phyloP scores from a whole-genome alignment of 1,140 invertebrate species.

The Atta cephalotes region DNA sequence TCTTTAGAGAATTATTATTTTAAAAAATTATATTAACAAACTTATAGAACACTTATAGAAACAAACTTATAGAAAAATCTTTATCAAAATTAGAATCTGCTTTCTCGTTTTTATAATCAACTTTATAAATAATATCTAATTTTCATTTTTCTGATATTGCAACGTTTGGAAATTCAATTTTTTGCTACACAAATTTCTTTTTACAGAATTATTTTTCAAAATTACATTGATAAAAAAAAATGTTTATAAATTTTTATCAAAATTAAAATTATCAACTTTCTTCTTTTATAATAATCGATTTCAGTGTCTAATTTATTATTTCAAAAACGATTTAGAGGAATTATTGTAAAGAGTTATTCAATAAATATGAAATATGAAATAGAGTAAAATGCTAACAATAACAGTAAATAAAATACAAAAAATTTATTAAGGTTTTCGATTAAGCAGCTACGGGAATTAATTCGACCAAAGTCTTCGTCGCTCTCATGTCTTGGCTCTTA shows the following conservation, averaged over 20 bases:
- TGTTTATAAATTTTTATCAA: neutral
- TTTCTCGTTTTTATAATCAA: too few relatives aligned
- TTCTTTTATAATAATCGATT: too few relatives aligned
- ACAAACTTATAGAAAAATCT: neutral
- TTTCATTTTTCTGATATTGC: neutral
- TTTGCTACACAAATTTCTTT: neutral
- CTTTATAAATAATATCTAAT: too few relatives aligned
- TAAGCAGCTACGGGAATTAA: slow-evolving; percentile 55
- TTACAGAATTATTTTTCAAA: neutral
- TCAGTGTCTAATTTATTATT: neutral
- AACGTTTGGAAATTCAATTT: neutral
- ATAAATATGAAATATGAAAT: neutral
- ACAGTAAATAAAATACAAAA: neutral
- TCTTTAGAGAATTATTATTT: neutral
- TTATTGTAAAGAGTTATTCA: neutral
- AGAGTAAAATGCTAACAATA: neutral
- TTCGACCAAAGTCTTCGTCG: slow-evolving; percentile 9
- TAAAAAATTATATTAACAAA: neutral
- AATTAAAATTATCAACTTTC: too few relatives aligned
- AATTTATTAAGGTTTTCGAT: slow-evolving; percentile 7
- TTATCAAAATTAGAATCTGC: too few relatives aligned
- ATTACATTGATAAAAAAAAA: neutral
- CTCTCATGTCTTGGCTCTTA: slow-evolving; percentile 53
- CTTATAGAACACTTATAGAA: neutral
- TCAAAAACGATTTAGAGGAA: neutral